Conservation (phyloP, 2,797 vertebrate species). For the Hephaestus fuliginosus region DNA sequence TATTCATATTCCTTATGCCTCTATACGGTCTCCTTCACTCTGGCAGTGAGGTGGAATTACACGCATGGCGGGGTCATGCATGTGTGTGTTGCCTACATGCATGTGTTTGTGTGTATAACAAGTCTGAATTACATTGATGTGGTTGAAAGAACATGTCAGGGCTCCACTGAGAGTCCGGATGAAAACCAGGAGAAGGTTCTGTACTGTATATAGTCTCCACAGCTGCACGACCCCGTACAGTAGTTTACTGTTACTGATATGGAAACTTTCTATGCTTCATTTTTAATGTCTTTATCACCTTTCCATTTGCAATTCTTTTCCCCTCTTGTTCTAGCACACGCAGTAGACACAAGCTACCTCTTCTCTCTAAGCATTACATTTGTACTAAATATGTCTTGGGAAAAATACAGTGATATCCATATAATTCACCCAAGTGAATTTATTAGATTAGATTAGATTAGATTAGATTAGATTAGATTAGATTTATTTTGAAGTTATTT, state of each 20-base stretch:
- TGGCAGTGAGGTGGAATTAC: constrained; percentile 61
- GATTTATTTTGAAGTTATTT: neutral
- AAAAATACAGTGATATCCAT: neutral
- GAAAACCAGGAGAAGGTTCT: constrained; percentile 64
- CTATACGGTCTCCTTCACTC: constrained; percentile 31
- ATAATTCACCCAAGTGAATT: neutral
- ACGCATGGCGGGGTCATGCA: neutral
- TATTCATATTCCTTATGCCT: constrained; percentile 52
- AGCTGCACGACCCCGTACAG: constrained; percentile 52
- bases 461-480: no score
- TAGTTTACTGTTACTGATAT: constrained; percentile 42
- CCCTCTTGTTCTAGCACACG: neutral
- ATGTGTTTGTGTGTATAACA: constrained; percentile 52
- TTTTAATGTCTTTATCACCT: constrained; percentile 28
- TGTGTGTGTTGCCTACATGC: constrained; percentile 16
- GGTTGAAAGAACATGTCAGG: constrained; percentile 58
- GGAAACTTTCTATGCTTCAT: constrained; percentile 57
- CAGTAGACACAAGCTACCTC: neutral
- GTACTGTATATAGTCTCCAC: constrained; percentile 46
- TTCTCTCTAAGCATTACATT: neutral
- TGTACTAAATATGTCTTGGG: neutral
- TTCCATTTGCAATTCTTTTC: neutral
- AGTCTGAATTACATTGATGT: constrained; percentile 48
- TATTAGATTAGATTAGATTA: no score
- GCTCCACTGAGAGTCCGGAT: constrained; percentile 53